Percentiles rank a stretch among this genome's conserved stretches.
Conservation (phyloP, 2,113 vertebrate genomes). For the Strigops habroptila region DNA sequence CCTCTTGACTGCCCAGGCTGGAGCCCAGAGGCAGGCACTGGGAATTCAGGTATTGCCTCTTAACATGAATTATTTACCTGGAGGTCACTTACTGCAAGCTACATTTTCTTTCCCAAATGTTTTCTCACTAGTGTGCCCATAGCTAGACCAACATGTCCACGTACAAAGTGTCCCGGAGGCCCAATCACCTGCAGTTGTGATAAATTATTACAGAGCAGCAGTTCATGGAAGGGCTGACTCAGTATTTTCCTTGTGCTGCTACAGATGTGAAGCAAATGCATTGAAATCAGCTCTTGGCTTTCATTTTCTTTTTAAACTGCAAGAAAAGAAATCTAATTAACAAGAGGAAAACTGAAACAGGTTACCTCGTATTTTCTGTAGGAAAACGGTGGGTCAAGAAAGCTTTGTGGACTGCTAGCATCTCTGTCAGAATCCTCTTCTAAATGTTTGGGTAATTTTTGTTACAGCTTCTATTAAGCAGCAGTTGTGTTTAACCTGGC, state of each 20-base stretch:
- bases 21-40: background rate
- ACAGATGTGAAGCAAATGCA: background rate
- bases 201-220: background rate
- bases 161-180: background rate
- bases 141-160: background rate
- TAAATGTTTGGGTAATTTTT: background rate
- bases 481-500: background rate
- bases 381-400: background rate
- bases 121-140: background rate
- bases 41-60: background rate
- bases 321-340: background rate
- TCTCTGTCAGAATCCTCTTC: background rate
- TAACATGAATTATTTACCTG: fast-evolving
- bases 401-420: background rate
- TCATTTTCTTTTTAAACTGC: background rate
- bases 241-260: background rate
- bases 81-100: background rate
- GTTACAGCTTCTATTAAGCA: background rate
- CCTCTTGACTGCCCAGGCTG: background rate
- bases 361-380: background rate
- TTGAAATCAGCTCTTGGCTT: background rate
- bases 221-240: background rate
- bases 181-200: background rate
- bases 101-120: fast-evolving
- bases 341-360: background rate